These are phyloP conservation scores for Nomada fucata DNA, from an alignment of 2,888 invertebrate species.

Conservation along the genomic window DNA sequence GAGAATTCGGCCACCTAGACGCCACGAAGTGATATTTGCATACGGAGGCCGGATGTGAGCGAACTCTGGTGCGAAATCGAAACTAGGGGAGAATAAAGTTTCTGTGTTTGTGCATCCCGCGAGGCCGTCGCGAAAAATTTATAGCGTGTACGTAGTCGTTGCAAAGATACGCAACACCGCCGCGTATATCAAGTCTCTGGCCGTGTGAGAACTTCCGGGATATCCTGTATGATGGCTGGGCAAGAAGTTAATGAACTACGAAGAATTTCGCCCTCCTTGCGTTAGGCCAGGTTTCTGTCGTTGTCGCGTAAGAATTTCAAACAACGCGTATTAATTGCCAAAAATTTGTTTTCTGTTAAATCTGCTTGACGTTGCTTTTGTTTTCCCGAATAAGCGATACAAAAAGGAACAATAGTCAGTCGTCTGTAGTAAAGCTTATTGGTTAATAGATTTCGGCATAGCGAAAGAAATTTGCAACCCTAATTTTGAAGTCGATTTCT, in stretches of 20 bases:
- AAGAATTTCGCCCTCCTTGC: conserved; percentile 35
- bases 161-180: conserved; percentile 28
- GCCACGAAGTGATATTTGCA: conserved; percentile 39
- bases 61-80: conserved; percentile 27
- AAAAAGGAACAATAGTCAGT: no score
- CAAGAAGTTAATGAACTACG: conserved; percentile 53
- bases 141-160: conserved; percentile 17
- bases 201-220: conserved; percentile 40
- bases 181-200: conserved; percentile 24
- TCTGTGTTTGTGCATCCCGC: conserved; percentile 19
- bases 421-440: no score
- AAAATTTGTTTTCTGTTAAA: no score
- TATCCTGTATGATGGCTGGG: conserved; percentile 24
- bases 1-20: conserved; percentile 12
- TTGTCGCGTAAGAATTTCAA: conserved; percentile 4
- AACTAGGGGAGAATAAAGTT: conserved; percentile 43
- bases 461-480: no score
- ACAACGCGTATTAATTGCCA: background rate
- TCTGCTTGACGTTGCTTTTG: no score
- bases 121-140: conserved; percentile 37
- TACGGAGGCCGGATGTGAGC: conserved; percentile 22
- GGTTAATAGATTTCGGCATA: no score
- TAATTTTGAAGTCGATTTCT: no score
- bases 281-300: background rate
- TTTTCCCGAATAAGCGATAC: no score